Base-by-base conservation (phyloP, 2,797 vertebrate species). In the Tapera naevia region DNA sequence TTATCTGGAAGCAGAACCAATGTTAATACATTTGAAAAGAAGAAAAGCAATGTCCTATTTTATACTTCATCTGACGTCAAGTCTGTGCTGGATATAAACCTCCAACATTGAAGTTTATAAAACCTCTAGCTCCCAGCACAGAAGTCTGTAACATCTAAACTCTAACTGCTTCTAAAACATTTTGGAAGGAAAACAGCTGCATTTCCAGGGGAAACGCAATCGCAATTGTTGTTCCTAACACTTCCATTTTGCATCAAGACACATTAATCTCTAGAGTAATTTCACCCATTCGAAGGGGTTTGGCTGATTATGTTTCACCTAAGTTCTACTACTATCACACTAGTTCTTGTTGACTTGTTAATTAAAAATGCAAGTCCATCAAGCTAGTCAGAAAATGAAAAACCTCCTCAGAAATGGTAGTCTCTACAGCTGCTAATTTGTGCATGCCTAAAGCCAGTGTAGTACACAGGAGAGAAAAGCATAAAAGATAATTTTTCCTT, bases 321-420 rank as follows among this genome's bases (percentile, higher is more conserved):
- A 33, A 91, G 35, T 37, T 57, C 58, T 71, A 65, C 61, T 62
- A 75, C 53, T 62, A 72, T 32, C 58, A 83, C n/a, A 73, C 35
- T 16, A 81, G n/a, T 19, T 25, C 57, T 84, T 94, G 73, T 62
- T 72, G 50, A 91, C 94, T 88, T 58, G 50, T 82, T 95, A 97
- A 96, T 96, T 95, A 95, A 95, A 97, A 96, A 87, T 83, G n/a
- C 56, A 86, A 76, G 93, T 93, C 94, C 91, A 94, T 96, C 95
- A 97, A 74, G 35, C 65, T 78, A 70, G 86, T 91, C 84, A 88
- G 48, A 86, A 91, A 81, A 58, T 35, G 1, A 61, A 72, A 91
- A 95, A 45, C 4, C 54, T 88, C 66, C 69, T 91, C 90, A 91
- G 86, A 95, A 95, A 89, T 13, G n/a, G 79, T 58, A 71, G 83